Base-by-base conservation (phyloP, 2,113 vertebrate genomes). In the Piaya cayana region DNA sequence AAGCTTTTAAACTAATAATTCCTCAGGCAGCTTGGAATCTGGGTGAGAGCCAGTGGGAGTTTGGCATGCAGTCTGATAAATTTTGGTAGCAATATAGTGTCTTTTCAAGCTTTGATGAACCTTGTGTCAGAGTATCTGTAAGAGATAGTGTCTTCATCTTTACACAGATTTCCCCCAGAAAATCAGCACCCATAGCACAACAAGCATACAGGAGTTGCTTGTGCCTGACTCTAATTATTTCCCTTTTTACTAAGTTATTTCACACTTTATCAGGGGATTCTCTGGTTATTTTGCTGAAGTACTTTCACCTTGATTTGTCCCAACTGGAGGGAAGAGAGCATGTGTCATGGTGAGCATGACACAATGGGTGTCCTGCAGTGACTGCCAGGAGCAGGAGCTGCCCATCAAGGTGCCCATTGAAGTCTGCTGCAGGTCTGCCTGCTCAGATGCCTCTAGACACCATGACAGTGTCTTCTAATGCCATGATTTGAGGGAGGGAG, bases 301-400 rank as follows among this genome's bases (percentile, higher is more conserved):
- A 7, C 1, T 69, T 80, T 85, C 37, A 58, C 11, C 1, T 1
- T n/a, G n/a, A n/a, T n/a, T n/a, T n/a, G n/a, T n/a, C n/a, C n/a
- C n/a, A n/a, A 29, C 30, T 16, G 17, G 42, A 59, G 27, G 47
- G 18, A 82, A 85, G 21, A 26, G 13, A 34, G 10, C 11, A 8
- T 0, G 0, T 76, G 21, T 14, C 0, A 0, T 32, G 23, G 59
- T 0, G 1, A 87, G 62, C 11, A 15, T 9, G 5, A 47, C n/a
- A 49, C 6, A 14, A 79, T 12, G 53, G 7, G 17, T 27, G 74
- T 16, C 49, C 2, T 2, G 23, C 26, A 80, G 30, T n/a, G 76
- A 15, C 37, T 56, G 12, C 9, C 55, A 69, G 53, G 26, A 68
- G 29, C 52, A 63, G 34, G 12, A 69, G 20, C 39, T 77, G 14